phyloP scores from a whole-genome alignment of 1,140 invertebrate genomes.

The Drosophila subpulchrella region DNA sequence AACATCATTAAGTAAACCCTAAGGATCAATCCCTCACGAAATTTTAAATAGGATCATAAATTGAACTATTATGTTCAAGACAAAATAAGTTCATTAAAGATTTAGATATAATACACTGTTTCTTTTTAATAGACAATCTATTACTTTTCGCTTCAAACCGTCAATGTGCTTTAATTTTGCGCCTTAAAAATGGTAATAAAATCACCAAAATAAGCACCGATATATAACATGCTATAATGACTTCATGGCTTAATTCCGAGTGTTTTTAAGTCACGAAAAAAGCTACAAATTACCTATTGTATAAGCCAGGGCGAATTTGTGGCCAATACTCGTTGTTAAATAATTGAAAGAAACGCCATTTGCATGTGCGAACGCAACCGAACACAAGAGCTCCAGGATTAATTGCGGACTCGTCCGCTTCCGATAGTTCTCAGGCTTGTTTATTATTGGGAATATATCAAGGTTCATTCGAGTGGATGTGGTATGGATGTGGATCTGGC shows the following conservation, averaged over 20 bases:
- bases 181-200: not conserved
- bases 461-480: slow-evolving; percentile 37
- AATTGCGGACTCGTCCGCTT: slow-evolving; percentile 45
- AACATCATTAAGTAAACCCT: too few relatives aligned
- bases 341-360: slow-evolving; percentile 45
- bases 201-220: not conserved
- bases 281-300: slow-evolving; percentile 35
- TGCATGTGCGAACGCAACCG: slow-evolving; percentile 46
- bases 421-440: slow-evolving; percentile 50
- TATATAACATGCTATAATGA: not conserved
- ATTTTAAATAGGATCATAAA: not conserved
- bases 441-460: slow-evolving; percentile 51
- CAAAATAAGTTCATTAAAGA: not conserved
- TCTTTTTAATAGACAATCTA: not conserved
- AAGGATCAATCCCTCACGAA: not conserved
- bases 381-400: slow-evolving; percentile 44
- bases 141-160: not conserved
- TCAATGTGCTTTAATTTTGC: not conserved
- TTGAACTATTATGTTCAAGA: not conserved
- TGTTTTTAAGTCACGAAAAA: slow-evolving; percentile 22
- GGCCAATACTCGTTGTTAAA: slow-evolving; percentile 30
- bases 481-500: not conserved
- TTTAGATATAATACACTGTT: not conserved
- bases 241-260: slow-evolving; percentile 11
- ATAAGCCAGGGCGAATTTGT: slow-evolving; percentile 44